phyloP scores from a whole-genome alignment of 2,888 invertebrate genomes.

The Eupithecia dodoneata region DNA sequence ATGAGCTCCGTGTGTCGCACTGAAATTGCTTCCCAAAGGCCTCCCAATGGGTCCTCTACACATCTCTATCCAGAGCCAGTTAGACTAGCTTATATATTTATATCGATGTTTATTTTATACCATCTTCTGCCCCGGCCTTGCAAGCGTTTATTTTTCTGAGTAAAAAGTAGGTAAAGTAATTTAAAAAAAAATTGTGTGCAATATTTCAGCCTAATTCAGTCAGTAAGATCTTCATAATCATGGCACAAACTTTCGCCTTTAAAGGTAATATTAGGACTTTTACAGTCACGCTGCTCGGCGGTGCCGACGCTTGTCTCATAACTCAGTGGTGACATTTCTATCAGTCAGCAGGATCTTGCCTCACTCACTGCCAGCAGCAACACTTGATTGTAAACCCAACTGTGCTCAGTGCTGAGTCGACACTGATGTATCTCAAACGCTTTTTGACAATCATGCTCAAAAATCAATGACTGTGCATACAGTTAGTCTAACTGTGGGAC shows the following conservation, averaged over 20 bases:
- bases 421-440: neutral
- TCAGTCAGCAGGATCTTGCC: neutral
- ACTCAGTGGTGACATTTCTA: neutral
- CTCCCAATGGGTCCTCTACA: neutral
- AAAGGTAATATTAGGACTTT: neutral
- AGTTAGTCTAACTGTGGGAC: neutral
- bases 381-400: neutral
- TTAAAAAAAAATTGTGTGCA: too few species aligned
- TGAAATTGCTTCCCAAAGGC: neutral
- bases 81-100: neutral
- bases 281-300: neutral
- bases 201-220: too few species aligned
- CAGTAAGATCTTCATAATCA: too few species aligned
- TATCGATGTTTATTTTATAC: too few species aligned
- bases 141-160: too few species aligned
- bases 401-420: neutral
- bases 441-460: neutral
- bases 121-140: too few species aligned
- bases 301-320: neutral
- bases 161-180: too few species aligned
- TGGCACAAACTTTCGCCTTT: too few species aligned
- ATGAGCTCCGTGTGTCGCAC: neutral
- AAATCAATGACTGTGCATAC: neutral
- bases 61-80: neutral
- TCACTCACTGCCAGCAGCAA: neutral